Percentiles rank a stretch among this genome's conserved stretches.
Conservation (phyloP, 2,113 vertebrate genomes). For the Cheirogaleus medius region DNA sequence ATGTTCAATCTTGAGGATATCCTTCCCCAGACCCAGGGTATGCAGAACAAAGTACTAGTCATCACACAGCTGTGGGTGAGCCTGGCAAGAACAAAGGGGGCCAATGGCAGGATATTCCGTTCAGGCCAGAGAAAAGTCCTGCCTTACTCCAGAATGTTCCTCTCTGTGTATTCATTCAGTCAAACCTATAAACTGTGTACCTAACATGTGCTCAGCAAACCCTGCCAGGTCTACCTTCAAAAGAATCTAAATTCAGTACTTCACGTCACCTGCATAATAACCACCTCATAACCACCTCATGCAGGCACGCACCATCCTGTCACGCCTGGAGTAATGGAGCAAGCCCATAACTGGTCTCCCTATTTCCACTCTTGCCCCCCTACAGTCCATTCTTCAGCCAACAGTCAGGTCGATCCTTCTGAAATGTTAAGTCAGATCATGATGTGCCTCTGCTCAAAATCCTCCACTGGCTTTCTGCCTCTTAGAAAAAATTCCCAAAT, state of each 20-base stretch:
- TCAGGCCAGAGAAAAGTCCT: neutral
- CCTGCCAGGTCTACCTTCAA: neutral
- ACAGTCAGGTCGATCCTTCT: neutral
- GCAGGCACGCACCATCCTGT: neutral
- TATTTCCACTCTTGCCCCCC: neutral
- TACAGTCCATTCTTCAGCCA: neutral
- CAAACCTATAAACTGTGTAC: neutral
- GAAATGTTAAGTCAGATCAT: neutral
- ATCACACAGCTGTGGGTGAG: neutral
- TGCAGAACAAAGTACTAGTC: neutral
- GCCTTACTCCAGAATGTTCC: neutral
- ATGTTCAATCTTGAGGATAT: neutral
- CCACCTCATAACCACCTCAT: neutral
- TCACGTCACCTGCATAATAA: neutral
- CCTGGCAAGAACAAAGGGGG: neutral
- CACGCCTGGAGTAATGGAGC: neutral
- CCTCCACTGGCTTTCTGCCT: neutral
- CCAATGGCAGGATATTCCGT: neutral
- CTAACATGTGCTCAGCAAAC: neutral
- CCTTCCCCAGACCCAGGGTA: neutral
- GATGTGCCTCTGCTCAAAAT: neutral
- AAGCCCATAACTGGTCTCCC: neutral
- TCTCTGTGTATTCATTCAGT: neutral
- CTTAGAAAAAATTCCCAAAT: neutral
- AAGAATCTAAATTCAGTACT: neutral